Percentiles rank a stretch among this genome's conserved stretches.
Conservation (phyloP, 2,113 vertebrate species). For the Plestiodon gilberti region DNA sequence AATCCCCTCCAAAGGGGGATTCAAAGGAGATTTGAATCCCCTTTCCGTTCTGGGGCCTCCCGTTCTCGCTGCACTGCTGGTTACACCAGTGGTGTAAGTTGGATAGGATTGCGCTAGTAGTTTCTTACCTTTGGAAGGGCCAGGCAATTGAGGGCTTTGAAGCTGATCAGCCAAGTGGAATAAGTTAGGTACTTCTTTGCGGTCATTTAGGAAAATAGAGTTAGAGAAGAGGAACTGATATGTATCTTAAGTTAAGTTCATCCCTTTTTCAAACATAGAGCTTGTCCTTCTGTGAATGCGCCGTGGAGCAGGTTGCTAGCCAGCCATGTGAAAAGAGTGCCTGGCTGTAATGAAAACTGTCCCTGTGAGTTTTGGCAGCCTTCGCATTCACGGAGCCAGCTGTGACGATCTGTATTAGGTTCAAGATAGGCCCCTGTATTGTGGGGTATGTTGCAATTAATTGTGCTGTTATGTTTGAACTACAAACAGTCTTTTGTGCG, state of each 20-base stretch:
- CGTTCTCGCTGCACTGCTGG: no score
- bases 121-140: neutral
- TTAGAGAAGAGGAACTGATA: neutral
- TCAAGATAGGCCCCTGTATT: neutral
- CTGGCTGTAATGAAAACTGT: neutral
- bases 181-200: neutral
- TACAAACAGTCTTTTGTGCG: neutral
- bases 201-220: neutral
- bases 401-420: neutral
- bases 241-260: neutral
- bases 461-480: neutral
- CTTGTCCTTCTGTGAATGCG: neutral
- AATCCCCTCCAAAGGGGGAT: no score
- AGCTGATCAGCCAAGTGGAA: neutral
- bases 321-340: neutral
- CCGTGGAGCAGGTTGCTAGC: neutral
- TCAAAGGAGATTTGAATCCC: no score
- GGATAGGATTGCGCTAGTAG: no score
- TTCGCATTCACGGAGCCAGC: neutral
- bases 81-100: no score
- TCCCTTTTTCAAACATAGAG: neutral
- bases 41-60: no score
- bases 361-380: neutral
- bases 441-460: rapidly evolving
- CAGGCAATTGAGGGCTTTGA: neutral